phyloP scores from a whole-genome alignment of 2,797 vertebrate genomes.

The Lepus oiostolus region DNA sequence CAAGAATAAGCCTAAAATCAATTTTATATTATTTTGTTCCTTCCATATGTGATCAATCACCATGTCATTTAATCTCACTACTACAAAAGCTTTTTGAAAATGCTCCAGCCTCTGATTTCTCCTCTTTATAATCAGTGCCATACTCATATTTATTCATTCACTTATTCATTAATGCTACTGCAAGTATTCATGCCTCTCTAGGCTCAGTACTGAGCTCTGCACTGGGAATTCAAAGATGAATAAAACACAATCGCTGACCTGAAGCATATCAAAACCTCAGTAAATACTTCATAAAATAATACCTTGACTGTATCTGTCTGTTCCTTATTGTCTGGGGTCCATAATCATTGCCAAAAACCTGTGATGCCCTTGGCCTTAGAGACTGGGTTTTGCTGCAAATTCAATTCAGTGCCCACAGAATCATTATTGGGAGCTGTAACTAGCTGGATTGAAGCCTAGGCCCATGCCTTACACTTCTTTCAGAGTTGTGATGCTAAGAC shows the following conservation, averaged over 20 bases:
- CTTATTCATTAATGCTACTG: conserved; percentile 52
- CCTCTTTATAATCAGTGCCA: conserved; percentile 16
- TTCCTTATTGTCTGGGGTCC: background rate
- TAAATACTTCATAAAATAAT: conserved; percentile 52
- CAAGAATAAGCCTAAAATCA: conserved; percentile 58
- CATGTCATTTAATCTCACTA: background rate
- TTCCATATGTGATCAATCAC: conserved; percentile 9
- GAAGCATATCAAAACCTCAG: conserved; percentile 41
- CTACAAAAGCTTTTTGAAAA: conserved; percentile 28
- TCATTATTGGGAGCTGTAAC: conserved; percentile 61
- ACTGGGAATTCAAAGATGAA: background rate
- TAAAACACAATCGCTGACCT: conserved; percentile 21
- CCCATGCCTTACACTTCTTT: background rate
- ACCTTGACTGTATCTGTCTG: background rate
- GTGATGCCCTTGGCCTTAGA: background rate
- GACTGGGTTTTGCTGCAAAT: conserved; percentile 20
- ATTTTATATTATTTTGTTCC: conserved; percentile 57
- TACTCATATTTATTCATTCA: conserved; percentile 10
- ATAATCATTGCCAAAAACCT: conserved; percentile 4
- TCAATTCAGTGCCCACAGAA: conserved; percentile 45
- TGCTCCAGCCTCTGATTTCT: conserved; percentile 46
- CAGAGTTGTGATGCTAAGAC: conserved; percentile 50
- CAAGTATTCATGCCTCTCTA: background rate
- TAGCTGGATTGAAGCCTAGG: background rate
- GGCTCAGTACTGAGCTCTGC: background rate